Evolutionary conservation across 2,797 vertebrate genomes (phyloP), one percentile per base, ranked within the genome.

Genomic region (Leucoraja ocellata): DNA sequence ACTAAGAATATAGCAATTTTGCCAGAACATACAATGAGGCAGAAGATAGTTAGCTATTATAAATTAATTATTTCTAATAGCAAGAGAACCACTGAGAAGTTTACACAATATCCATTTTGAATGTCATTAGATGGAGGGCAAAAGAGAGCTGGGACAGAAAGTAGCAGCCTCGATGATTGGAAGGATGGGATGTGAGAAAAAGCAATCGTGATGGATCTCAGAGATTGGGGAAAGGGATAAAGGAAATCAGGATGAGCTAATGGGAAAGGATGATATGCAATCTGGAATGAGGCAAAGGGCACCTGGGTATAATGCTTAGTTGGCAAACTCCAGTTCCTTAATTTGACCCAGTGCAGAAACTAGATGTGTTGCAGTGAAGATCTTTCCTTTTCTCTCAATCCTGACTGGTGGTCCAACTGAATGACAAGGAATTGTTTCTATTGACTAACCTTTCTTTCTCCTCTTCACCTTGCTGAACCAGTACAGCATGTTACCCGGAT

Each of bases 401-500:
- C 16, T 68, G 32, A 68, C 68, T 36, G 16, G 36, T 68, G 21
- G 36, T 65, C 7, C 2, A 65, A 68, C 16, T 86, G 25, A 88
- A 88, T 88, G 16, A 18, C 16, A 68, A 21, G 8, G 84, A 88
- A 65, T 32, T 13, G 63, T 65, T 32, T 68, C n/a, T 21, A 88
- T n/a, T 88, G 61, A 65, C 16, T 65, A 16, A 88, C 7, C n/a
- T 88, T 65, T 68, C 28, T 36, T 68, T 68, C 63, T 88, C n/a
- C 63, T 36, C 84, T 21, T 36, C 9, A 7, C 84, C 68, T 92
- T 6, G 5, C 73, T 39, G 13, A 39, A 76, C 36, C 94, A 98
- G 97, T 97, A 97, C 94, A 91, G 94, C 83, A 93, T 96, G 93
- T 95, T 98, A 77, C 95, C 97, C 0, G 93, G 93, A 8, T 97